Base-by-base conservation (phyloP, 2,797 vertebrate species). In the Lerista edwardsae region DNA sequence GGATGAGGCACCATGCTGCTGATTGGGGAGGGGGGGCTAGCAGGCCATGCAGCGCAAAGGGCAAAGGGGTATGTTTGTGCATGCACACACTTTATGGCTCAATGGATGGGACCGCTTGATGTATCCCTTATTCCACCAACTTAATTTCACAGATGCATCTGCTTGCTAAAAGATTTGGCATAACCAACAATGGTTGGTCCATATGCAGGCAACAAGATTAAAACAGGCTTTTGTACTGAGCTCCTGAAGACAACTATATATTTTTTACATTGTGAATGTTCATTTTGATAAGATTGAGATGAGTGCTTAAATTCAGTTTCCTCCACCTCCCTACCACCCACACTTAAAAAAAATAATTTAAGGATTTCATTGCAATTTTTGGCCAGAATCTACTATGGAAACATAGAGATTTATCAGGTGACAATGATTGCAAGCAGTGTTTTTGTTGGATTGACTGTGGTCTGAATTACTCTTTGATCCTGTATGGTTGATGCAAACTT, bases 361-460 rank as follows among this genome's bases (percentile, higher is more conserved):
- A 61, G 1, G 29, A 2, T n/a, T 73, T 80, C 39, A 83, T 82
- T 8, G 76, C 3, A 85, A 67, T n/a, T 47, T 80, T 72, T 82
- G 86, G 83, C 65, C 79, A 87, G 15, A 87, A 12, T 3, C 69
- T 77, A 31, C 39, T 57, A 87, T 29, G 68, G 84, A 81, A 91
- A 91, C 89, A 82, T 23, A 75, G 69, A 82, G 55, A 86, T 62
- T 85, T 79, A 75, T 1, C 36, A 86, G 29, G 21, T 73, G 29
- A 73, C 31, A 71, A 79, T 77, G 61, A 77, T 59, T 84, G 55
- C 36, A 75, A 36, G 29, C 39, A 27, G 61, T 23, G 62, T 31
- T 10, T 44, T 31, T 47, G 27, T 77, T 62, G 12, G 15, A 4
- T 77, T 41, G 34, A 31, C 44, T 77, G 57, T 44, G 51, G 41